Evolutionary conservation across 1,140 invertebrate species (phyloP), one percentile per base, ranked within the genome.

Genomic region (Aphelinus atriplicis): DNA sequence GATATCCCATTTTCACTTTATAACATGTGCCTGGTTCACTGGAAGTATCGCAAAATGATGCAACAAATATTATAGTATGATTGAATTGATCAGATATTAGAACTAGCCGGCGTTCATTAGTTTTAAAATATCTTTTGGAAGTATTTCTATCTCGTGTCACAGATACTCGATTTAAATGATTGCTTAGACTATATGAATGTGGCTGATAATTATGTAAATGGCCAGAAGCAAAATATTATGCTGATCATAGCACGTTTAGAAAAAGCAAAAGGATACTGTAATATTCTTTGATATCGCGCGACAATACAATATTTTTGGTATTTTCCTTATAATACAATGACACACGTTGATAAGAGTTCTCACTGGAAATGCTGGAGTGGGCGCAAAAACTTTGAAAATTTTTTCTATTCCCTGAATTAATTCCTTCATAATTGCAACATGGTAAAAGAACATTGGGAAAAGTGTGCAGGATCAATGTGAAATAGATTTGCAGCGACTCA

Each of bases 281-380:
- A 55, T 58, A 50, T 58, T 51, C 7, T 61, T 57, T 70, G 50
- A 43, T 46, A 10, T 58, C 63, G 63, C 62, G 71, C 65, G 65
- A 67, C 64, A 55, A 68, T 67, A 67, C 43, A 53, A 55, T 72
- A 61, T 74, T 74, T 72, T 74, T 67, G 64, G 57, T 68, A 68
- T 74, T 62, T 67, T 61, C 43, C 56, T 68, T 67, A 61, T 75
- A 69, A 75, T 78, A 78, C 77, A 75, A 62, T 72, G 67, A 77
- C 76, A 77, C 76, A 71, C 70, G 67, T 74, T 69, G 62, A 57
- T 43, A 58, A 73, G 71, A 7, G 70, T 45, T 63, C 53, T n/a
- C 58, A 4, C 7, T 58, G 47, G 2, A 48, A 9, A 48, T 56
- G 46, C 10, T 45, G 9, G 1, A 51, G 48, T 26, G 48, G 43